Conservation (phyloP, 2,113 vertebrate species). For the Pluvialis apricaria region DNA sequence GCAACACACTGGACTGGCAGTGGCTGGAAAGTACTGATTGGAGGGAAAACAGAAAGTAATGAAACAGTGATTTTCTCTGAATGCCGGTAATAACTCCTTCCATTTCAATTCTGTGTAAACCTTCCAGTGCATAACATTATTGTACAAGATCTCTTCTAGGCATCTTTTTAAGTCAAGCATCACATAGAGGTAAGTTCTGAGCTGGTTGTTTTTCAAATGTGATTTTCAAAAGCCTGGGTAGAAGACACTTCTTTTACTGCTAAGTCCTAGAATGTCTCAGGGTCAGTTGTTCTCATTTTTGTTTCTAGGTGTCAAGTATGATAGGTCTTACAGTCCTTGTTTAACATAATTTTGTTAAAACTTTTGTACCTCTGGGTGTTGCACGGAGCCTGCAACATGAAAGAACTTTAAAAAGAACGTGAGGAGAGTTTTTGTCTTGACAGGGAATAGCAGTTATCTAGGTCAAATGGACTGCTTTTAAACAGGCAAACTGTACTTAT, state of each 20-base stretch:
- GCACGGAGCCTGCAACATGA: background rate
- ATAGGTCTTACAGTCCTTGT: background rate
- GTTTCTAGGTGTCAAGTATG: background rate
- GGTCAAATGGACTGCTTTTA: conserved; percentile 19
- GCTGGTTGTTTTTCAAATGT: background rate
- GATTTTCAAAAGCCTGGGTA: background rate
- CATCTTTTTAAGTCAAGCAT: conserved; percentile 4
- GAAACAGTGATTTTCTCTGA: background rate
- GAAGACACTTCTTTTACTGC: background rate
- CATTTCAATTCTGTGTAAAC: background rate
- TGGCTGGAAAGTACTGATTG: background rate
- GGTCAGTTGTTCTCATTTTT: background rate
- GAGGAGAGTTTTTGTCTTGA: background rate
- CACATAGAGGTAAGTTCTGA: conserved; percentile 37
- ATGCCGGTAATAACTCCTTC: background rate
- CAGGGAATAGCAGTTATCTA: background rate
- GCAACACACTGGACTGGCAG: background rate
- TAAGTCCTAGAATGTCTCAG: background rate
- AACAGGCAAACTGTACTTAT: background rate
- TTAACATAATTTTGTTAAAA: background rate
- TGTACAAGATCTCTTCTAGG: background rate
- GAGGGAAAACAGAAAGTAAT: background rate
- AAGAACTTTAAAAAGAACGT: background rate
- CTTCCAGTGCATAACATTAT: background rate
- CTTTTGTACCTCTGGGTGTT: background rate